A percentile compares a stretch with the other conserved stretches of the same genome.
Evolutionary conservation across 2,113 vertebrate species (phyloP).

Genomic region (Corythornis madagascariensis): DNA sequence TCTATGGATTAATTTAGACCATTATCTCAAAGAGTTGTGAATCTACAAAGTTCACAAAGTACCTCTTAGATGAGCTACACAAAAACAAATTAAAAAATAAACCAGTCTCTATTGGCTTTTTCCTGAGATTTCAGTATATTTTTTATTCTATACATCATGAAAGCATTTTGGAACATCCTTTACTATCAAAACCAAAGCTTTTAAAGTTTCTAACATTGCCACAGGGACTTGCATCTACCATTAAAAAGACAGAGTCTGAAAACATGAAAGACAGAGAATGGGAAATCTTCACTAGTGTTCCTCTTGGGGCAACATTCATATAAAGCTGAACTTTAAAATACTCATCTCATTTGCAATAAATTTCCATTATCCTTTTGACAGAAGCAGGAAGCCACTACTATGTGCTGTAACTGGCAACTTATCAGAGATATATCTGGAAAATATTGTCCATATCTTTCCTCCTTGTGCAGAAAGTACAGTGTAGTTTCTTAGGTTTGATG

Average conservation of each 20-base stretch:
- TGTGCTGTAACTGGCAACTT: neutral
- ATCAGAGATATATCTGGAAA: neutral
- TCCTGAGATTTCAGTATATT: neutral
- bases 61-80: neutral
- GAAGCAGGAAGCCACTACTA: neutral
- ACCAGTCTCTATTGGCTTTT: neutral
- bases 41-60: neutral
- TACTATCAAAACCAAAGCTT: constrained; percentile 40
- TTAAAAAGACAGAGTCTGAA: neutral
- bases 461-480: neutral
- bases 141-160: constrained; percentile 18
- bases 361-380: neutral
- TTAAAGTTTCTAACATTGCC: constrained; percentile 27
- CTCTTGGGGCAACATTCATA: neutral
- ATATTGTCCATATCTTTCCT: neutral
- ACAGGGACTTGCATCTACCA: neutral
- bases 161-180: constrained; percentile 32
- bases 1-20: neutral
- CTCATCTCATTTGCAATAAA: neutral
- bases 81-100: neutral
- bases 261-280: neutral
- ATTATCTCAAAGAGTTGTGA: neutral
- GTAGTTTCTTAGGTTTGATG: neutral
- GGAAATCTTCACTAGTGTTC: neutral
- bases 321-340: constrained; percentile 27